Conservation (phyloP, 2,888 invertebrate genomes). For the Boloria selene region DNA sequence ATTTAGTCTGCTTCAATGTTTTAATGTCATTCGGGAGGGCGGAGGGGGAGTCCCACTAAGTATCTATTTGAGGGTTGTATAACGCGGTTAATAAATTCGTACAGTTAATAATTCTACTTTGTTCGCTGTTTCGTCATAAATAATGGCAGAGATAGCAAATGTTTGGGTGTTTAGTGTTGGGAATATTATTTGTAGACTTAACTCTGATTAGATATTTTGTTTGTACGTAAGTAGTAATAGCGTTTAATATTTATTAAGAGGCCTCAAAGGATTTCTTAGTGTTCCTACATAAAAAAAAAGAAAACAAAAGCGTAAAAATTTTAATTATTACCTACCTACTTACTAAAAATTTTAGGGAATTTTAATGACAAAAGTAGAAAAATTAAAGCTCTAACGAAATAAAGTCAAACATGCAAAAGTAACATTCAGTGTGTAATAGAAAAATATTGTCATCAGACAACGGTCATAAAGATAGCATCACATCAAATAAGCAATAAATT, state of each 20-base stretch:
- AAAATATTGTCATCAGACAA: conserved; percentile 26
- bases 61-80: conserved; percentile 79
- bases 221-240: too few relatives aligned
- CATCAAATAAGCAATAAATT: conserved; percentile 35
- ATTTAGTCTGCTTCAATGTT: conserved; percentile 80
- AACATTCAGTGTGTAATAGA: conserved; percentile 13
- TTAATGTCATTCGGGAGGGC: conserved; percentile 70
- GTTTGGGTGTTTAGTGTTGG: conserved; percentile 23
- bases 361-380: too few relatives aligned
- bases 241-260: too few relatives aligned
- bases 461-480: conserved; percentile 71
- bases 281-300: too few relatives aligned
- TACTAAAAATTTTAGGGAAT: too few relatives aligned
- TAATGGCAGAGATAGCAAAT: conserved; percentile 40
- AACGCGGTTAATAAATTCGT: conserved; percentile 74
- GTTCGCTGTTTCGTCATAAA: conserved; percentile 49
- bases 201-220: background rate
- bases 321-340: too few relatives aligned
- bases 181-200: conserved; percentile 14
- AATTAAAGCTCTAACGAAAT: too few relatives aligned
- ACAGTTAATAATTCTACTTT: conserved; percentile 68
- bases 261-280: too few relatives aligned
- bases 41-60: conserved; percentile 59
- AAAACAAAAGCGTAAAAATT: too few relatives aligned
- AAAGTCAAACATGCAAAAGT: background rate